Evolutionary conservation across 2,113 vertebrate genomes (phyloP), one percentile per base, ranked within the genome.

Genomic region (Peromyscus californicus): DNA sequence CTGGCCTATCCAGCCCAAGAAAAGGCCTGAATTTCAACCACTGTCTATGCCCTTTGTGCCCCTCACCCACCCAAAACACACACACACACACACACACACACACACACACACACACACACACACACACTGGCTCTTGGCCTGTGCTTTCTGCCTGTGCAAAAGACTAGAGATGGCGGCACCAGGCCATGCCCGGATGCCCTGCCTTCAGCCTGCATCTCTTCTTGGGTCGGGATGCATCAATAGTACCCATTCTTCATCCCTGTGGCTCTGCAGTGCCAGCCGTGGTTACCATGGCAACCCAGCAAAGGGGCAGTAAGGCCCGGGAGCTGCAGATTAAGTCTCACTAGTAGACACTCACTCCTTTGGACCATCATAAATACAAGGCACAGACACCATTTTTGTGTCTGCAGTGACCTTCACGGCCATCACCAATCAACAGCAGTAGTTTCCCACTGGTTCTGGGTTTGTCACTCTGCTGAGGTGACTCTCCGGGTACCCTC

Each of bases 171-270:
- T 3, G 85, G 97, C 65, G 98, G 97, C 85, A 85, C 79, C 15
- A 93, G 11, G 45, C 6, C 39, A 9, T 91, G 92, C 72, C 93
- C 70, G 74, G 95, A 89, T 96, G 86, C 86, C 90, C 88, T 89
- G 93, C 76, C 93, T 83, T 85, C 72, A 94, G 85, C 65, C 22
- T 78, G 76, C 9, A 65, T 57, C 76, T 87, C 36, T 42, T 87
- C 65, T 51, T 79, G 92, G 57, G 82, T 92, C 84, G 94, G 94
- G 15, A 96, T 57, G 48, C 92, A 94, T 98, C 98, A 98, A 98
- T 97, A 76, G 94, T 91, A 90, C 80, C 96, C 97, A 98, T 98
- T 98, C 98, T 98, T 98, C 95, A 97, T 80, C 82, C 92, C 91
- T 45, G 57, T 80, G 76, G 80, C 93, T 96, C 90, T 88, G 78